Evolutionary conservation across 2,797 vertebrate genomes (phyloP).

Genomic region (Pygocentrus nattereri): DNA sequence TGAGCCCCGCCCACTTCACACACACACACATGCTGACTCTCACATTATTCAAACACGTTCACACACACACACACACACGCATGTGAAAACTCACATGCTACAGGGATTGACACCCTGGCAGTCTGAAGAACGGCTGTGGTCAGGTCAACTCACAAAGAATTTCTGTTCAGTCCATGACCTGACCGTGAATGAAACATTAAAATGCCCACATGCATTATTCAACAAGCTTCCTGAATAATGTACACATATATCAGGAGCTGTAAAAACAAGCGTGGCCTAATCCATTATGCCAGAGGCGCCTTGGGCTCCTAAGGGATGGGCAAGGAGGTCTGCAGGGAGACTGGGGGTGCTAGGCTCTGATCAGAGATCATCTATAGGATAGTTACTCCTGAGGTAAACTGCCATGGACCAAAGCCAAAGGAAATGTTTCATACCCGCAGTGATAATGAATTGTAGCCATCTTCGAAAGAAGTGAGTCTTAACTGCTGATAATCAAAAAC

Average conservation of each 20-base stretch:
- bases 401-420: background rate
- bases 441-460: background rate
- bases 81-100: conserved; percentile 1
- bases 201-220: conserved; percentile 72
- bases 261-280: conserved; percentile 65
- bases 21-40: conserved; percentile 15
- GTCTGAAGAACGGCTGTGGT: conserved; percentile 27
- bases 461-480: background rate
- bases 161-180: conserved; percentile 46
- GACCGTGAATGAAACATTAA: conserved; percentile 76
- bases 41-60: background rate
- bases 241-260: conserved; percentile 69
- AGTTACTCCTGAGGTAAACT: conserved; percentile 2
- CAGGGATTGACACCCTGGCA: conserved; percentile 22
- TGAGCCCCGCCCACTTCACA: background rate
- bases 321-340: conserved; percentile 35
- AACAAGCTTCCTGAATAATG: conserved; percentile 72
- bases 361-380: conserved; percentile 38
- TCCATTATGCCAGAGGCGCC: conserved; percentile 61
- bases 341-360: conserved; percentile 43
- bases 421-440: background rate
- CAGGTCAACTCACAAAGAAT: conserved; percentile 34
- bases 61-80: conserved; percentile 6
- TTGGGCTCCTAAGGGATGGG: conserved; percentile 39
- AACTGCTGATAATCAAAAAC: background rate